Evolutionary conservation across 2,797 vertebrate species (phyloP), one percentile per base, ranked within the genome.

Genomic region (Danionella dracula): DNA sequence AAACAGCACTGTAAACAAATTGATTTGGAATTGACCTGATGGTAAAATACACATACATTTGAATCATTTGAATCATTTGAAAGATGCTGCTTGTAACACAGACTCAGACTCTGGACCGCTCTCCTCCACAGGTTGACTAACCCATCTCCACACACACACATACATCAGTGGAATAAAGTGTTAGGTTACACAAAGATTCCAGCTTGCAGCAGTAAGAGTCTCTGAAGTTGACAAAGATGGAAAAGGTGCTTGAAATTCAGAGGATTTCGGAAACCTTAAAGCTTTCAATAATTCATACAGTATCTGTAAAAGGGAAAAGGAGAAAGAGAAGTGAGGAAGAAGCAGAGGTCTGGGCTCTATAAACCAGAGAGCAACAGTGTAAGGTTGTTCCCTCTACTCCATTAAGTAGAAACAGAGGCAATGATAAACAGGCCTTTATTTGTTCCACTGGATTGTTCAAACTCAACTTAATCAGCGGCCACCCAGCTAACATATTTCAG

Each of bases 221-320:
- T 79, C 64, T 78, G 73, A 81, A 76, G 71, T 68, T 74, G 78
- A 74, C 76, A 78, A 78, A 75, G 76, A 78, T 73, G 68, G 74
- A 76, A 75, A 75, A 44, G 44, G 65, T 70, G 72, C 57, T 78
- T 72, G 66, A 75, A 81, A 79, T 79, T 79, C 73, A 69, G 71
- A 71, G 69, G 76, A 72, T 81, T 76, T 78, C 75, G 44, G 58
- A 75, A 76, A 71, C 71, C 68, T 68, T 78, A 70, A 62, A 71
- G 63, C 56, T 74, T 77, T 81, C 72, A 75, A 75, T 79, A 76
- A 76, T 78, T 81, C 64, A 78, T 72, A 68, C 67, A 58, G 51
- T 63, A 67, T 72, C 64, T 70, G 67, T 70, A 51, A 68, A 63
- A 69, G 38, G 38, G 64, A 73, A 75, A 71, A 40, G 21, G 29